phyloP scores from a whole-genome alignment of 2,888 invertebrate genomes.

The Diadromus collaris region DNA sequence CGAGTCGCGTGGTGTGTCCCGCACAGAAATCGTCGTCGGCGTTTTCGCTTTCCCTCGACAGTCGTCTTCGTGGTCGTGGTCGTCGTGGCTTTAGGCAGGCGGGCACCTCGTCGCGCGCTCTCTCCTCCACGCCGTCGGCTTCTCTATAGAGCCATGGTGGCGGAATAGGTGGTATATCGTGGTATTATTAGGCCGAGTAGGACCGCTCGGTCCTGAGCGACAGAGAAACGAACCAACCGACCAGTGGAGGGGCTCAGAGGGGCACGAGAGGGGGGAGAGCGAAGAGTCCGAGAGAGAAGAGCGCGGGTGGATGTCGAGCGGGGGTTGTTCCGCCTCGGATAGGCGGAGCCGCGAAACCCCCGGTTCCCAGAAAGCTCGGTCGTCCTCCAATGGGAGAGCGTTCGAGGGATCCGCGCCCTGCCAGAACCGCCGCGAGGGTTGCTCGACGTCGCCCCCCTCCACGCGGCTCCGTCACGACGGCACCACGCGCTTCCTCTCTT shows the following conservation, averaged over 20 bases:
- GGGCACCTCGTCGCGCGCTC: slow-evolving; percentile 69
- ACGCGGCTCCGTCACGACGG: slow-evolving; percentile 40
- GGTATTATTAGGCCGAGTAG: slow-evolving; percentile 75
- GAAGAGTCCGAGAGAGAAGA: slow-evolving; percentile 36
- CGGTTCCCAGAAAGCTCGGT: slow-evolving; percentile 69
- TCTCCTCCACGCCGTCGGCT: slow-evolving; percentile 60
- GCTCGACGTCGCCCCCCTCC: slow-evolving; percentile 51
- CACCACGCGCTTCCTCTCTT: slow-evolving; percentile 54
- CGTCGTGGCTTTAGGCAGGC: slow-evolving; percentile 64
- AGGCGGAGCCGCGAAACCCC: slow-evolving; percentile 70
- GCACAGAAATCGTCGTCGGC: slow-evolving; percentile 44
- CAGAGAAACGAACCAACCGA: slow-evolving; percentile 29
- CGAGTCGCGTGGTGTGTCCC: slow-evolving; percentile 42
- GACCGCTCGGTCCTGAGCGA: slow-evolving; percentile 24
- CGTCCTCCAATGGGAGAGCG: slow-evolving; percentile 66
- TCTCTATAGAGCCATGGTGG: slow-evolving; percentile 76
- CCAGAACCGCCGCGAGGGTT: slow-evolving; percentile 43
- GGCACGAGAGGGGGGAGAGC: neutral
- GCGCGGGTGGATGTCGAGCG: slow-evolving; percentile 53
- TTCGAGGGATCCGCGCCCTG: slow-evolving; percentile 58
- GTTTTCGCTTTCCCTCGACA: slow-evolving; percentile 32
- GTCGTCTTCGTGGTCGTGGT: slow-evolving; percentile 37
- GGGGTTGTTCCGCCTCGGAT: slow-evolving; percentile 72
- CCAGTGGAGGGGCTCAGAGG: too few species aligned
- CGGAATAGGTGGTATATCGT: slow-evolving; percentile 76